Base-by-base conservation (phyloP, 2,797 vertebrate species). In the Anguilla obscura region DNA sequence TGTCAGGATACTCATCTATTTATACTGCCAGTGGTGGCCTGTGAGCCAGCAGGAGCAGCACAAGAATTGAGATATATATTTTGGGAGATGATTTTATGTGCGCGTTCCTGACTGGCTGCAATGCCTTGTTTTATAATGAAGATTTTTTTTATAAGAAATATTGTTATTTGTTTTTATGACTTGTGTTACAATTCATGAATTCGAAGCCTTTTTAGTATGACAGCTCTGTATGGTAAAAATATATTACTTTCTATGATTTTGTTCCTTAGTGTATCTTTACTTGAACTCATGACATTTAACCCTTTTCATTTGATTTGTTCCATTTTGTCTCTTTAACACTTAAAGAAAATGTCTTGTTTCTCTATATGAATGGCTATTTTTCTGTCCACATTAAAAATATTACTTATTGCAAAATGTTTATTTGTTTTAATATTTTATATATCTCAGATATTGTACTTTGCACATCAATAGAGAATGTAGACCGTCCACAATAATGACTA, bases 231-330 rank as follows among this genome's bases (percentile, higher is more conserved):
- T 92, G 88, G 93, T 45, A 93, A 93, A 91, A 91, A 90, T 93
- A 90, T 94, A 88, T 69, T 10, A 36, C 74, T 80, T 89, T 58
- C 50, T 93, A 90, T 84, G 71, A 56, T 87, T 86, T 86, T 87
- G 45, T 85, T 80, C 84, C 86, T 86, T 88, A 88, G 91, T 93
- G 90, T 92, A 14, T 85, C 60, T 88, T 87, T 84, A 86, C 69
- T 91, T 90, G 76, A 86, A 89, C 93, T 93, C 94, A 93, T 94
- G 93, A 94, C 93, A 92, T 94, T 90, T 95, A 93, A 86, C 86
- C 58, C 33, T 84, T 95, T 94, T 94, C 93, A 93, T 92, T 86
- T 95, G 94, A 92, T 93, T 93, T 94, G 92, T 95, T 91, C 93
- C 94, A 92, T 92, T 93, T 93, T 93, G 91, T 93, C 89, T 91